A percentile compares a stretch with the other conserved stretches of the same genome.
Evolutionary conservation across 2,888 invertebrate genomes (phyloP).

Genomic region (Metalampra italica): DNA sequence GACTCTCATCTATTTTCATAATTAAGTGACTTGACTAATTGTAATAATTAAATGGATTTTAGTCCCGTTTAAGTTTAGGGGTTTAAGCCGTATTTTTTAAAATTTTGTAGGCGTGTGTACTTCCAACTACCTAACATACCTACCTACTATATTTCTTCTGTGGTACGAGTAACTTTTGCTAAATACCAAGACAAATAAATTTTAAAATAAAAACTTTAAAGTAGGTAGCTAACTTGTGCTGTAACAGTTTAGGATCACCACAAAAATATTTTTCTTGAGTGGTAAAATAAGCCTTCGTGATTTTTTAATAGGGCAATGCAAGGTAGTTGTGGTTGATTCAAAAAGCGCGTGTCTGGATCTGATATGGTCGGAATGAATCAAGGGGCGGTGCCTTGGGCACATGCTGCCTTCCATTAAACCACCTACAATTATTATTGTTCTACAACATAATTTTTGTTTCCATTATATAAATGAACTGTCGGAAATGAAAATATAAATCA

Average conservation of each 20-base stretch:
- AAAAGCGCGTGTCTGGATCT: constrained; percentile 57
- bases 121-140: too few species aligned
- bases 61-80: too few species aligned
- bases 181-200: background rate
- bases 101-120: too few species aligned
- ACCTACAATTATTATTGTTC: constrained; percentile 35
- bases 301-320: constrained; percentile 33
- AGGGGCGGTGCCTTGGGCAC: constrained; percentile 29
- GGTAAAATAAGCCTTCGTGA: constrained; percentile 28
- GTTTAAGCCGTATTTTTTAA: too few species aligned
- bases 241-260: constrained; percentile 13
- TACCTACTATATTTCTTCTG: too few species aligned
- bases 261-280: constrained; percentile 23
- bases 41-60: too few species aligned
- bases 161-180: too few species aligned
- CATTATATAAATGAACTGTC: constrained; percentile 48
- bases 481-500: constrained; percentile 57
- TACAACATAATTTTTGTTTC: constrained; percentile 57
- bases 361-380: constrained; percentile 43
- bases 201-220: too few species aligned
- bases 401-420: constrained; percentile 37
- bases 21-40: too few species aligned
- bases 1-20: too few species aligned
- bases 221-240: background rate
- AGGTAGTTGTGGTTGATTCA: constrained; percentile 38